phyloP scores from a whole-genome alignment of 2,113 vertebrate genomes.

The Prionailurus viverrinus region DNA sequence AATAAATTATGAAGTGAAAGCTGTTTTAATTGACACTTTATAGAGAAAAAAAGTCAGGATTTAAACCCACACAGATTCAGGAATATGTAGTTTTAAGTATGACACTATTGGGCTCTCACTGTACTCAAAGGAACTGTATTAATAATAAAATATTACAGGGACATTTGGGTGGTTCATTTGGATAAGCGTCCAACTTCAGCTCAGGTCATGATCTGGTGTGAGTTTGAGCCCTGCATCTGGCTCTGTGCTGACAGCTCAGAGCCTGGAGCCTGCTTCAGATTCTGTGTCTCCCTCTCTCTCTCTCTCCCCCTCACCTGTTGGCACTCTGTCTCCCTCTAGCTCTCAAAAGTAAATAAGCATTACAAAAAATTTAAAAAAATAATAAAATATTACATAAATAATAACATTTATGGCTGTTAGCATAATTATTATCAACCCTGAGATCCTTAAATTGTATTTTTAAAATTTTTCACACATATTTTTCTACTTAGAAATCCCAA shows the following conservation, averaged over 20 bases:
- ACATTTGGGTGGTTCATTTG: too few species aligned
- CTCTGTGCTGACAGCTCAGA: too few species aligned
- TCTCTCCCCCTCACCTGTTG: too few species aligned
- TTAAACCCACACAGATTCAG: neutral
- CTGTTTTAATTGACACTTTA: neutral
- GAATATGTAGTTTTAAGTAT: neutral
- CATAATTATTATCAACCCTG: neutral
- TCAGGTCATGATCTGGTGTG: too few species aligned
- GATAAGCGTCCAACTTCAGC: too few species aligned
- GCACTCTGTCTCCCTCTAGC: too few species aligned
- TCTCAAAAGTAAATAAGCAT: too few species aligned
- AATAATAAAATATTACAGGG: neutral
- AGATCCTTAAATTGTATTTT: neutral
- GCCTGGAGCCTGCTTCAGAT: too few species aligned
- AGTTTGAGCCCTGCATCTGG: too few species aligned
- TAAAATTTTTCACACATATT: neutral
- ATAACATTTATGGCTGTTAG: neutral
- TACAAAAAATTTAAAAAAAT: neutral
- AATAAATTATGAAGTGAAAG: neutral
- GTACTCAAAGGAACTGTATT: accelerated
- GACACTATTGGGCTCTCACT: neutral
- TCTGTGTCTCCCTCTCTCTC: too few species aligned
- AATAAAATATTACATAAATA: neutral
- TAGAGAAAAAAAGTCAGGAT: neutral
- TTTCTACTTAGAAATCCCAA: neutral